These are phyloP conservation scores for Enteromius thamalakanensis DNA, from an alignment of 2,797 vertebrate genomes.

Conservation along the genomic window DNA sequence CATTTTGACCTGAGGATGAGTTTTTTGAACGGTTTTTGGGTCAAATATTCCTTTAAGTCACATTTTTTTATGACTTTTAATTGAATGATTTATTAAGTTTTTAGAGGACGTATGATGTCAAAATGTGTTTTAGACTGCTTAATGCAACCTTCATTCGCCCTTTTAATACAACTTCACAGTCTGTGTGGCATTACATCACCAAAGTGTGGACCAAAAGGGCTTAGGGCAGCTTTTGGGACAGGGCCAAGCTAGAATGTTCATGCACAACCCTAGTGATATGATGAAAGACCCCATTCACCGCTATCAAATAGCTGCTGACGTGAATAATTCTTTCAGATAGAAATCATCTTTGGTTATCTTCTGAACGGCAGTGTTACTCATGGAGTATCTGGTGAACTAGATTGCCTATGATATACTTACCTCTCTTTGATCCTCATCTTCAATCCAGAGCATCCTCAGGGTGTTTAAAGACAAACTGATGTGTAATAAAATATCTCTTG, in stretches of 20 bases:
- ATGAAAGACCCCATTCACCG: slow-evolving; percentile 1
- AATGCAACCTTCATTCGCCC: neutral
- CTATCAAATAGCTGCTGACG: slow-evolving; percentile 32
- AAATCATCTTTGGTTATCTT: slow-evolving; percentile 18
- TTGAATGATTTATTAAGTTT: neutral
- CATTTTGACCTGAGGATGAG: neutral
- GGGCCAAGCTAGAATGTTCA: neutral
- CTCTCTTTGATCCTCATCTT: slow-evolving; percentile 43
- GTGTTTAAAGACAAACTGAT: slow-evolving; percentile 40
- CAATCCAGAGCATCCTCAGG: slow-evolving; percentile 30
- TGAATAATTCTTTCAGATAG: slow-evolving; percentile 38
- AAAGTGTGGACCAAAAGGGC: neutral
- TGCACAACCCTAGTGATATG: neutral
- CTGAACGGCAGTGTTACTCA: neutral
- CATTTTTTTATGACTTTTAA: neutral
- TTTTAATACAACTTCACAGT: neutral
- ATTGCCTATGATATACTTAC: slow-evolving; percentile 27
- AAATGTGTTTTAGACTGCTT: neutral
- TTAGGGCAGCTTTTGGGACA: neutral
- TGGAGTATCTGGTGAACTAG: slow-evolving; percentile 26
- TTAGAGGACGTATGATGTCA: neutral
- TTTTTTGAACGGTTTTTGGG: neutral
- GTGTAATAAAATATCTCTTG: slow-evolving; percentile 13
- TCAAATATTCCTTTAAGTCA: neutral
- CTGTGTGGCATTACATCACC: neutral